Evolutionary conservation across 2,797 vertebrate genomes (phyloP).

Genomic region (Pangasius sanitwongsei): DNA sequence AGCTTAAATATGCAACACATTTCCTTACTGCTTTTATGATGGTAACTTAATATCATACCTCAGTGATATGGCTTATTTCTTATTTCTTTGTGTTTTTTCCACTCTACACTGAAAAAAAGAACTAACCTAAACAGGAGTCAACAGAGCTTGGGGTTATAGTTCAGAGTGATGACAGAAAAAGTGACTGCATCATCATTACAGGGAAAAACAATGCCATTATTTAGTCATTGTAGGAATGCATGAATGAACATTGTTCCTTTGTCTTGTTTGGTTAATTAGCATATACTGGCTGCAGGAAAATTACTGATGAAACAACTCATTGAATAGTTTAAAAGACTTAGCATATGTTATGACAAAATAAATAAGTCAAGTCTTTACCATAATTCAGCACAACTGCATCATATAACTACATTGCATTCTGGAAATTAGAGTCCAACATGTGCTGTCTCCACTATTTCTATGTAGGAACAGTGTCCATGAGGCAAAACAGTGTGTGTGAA

Average conservation of each 20-base stretch:
- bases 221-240: not conserved
- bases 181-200: conserved; percentile 14
- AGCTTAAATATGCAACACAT: conserved; percentile 8
- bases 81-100: not conserved
- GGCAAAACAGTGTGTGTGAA: not conserved
- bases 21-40: not conserved
- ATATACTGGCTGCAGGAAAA: not conserved
- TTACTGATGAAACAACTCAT: not conserved
- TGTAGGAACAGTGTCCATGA: not conserved
- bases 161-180: conserved; percentile 10
- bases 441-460: not conserved
- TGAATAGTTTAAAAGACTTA: not conserved
- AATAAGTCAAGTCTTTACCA: not conserved
- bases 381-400: not conserved
- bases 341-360: not conserved
- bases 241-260: not conserved
- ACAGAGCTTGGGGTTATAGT: not conserved
- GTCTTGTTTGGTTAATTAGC: not conserved
- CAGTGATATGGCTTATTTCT: not conserved
- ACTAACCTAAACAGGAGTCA: not conserved
- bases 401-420: not conserved
- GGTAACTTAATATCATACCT: not conserved
- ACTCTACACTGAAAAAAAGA: not conserved
- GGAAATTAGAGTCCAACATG: not conserved
- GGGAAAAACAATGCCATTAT: not conserved